A percentile compares a stretch with the other conserved stretches of the same genome.
These are phyloP conservation scores for Poeciliopsis prolifica DNA, from an alignment of 2,113 vertebrate genomes.

Conservation along the genomic window DNA sequence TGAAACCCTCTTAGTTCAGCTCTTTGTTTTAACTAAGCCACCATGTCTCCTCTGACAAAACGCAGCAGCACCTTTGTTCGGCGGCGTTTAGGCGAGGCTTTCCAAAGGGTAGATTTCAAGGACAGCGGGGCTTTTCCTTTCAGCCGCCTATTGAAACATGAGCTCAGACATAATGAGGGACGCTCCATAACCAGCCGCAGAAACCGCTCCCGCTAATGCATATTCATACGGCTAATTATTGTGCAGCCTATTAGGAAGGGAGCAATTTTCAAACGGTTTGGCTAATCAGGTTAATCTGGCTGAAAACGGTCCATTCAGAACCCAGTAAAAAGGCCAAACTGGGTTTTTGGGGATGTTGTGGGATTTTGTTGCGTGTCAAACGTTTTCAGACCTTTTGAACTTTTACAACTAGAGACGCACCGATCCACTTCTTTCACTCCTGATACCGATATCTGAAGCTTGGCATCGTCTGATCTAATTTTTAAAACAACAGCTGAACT, in stretches of 20 bases:
- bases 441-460: no score
- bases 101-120: constrained; percentile 73
- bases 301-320: not conserved
- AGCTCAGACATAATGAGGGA: constrained; percentile 60
- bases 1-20: constrained; percentile 74
- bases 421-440: no score
- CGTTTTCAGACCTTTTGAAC: no score
- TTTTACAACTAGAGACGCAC: no score
- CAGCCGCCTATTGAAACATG: constrained; percentile 61
- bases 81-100: constrained; percentile 65
- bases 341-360: no score
- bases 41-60: constrained; percentile 72
- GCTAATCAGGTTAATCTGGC: constrained; percentile 23
- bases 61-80: constrained; percentile 70
- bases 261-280: constrained; percentile 5
- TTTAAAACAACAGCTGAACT: no score
- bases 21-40: constrained; percentile 76
- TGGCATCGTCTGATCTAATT: no score
- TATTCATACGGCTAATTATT: constrained; percentile 53
- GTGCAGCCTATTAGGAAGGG: constrained; percentile 25
- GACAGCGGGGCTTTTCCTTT: constrained; percentile 68
- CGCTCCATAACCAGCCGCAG: constrained; percentile 47
- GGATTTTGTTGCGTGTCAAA: no score
- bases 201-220: constrained; percentile 51
- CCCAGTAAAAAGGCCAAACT: not conserved